phyloP scores from a whole-genome alignment of 1,140 invertebrate genomes.

The Drosophila simulans region DNA sequence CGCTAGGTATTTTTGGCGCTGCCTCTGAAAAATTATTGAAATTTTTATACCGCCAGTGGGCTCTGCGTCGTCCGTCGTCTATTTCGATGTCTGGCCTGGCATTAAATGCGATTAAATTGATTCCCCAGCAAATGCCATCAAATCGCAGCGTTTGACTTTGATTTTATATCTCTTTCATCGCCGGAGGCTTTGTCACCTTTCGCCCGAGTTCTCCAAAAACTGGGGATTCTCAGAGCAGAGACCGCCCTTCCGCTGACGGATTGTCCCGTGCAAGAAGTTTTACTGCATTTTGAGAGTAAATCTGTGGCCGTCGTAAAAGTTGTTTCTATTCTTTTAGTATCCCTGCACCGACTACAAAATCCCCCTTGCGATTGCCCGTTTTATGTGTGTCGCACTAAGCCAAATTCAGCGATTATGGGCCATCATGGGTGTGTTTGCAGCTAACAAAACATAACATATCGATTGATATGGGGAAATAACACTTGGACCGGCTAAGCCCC shows the following conservation, averaged over 20 bases:
- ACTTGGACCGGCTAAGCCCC: constrained; percentile 49
- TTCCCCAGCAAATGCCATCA: constrained; percentile 72
- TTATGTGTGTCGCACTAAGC: constrained; percentile 69
- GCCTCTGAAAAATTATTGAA: constrained; percentile 66
- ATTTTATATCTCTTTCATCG: constrained; percentile 56
- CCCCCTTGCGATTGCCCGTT: constrained; percentile 15
- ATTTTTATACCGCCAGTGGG: constrained; percentile 65
- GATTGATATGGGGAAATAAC: constrained; percentile 27
- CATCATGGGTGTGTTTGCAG: constrained; percentile 77
- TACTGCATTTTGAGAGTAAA: constrained; percentile 73
- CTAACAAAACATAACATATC: constrained; percentile 74
- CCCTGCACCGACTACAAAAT: constrained; percentile 56
- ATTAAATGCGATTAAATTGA: constrained; percentile 83
- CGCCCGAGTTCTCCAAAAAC: neutral
- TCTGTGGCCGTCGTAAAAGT: constrained; percentile 67
- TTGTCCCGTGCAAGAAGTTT: constrained; percentile 70
- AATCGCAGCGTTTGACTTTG: constrained; percentile 65
- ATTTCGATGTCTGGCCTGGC: constrained; percentile 55
- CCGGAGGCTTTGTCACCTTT: constrained; percentile 60
- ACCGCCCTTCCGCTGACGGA: constrained; percentile 52
- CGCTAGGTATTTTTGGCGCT: constrained; percentile 50
- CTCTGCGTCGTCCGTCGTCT: constrained; percentile 32
- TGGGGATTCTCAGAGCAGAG: neutral
- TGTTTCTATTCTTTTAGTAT: constrained; percentile 78
- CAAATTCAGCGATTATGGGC: constrained; percentile 73